A percentile compares a stretch with the other conserved stretches of the same genome.
phyloP scores from a whole-genome alignment of 2,888 invertebrate species.

The Andrena praecox region DNA sequence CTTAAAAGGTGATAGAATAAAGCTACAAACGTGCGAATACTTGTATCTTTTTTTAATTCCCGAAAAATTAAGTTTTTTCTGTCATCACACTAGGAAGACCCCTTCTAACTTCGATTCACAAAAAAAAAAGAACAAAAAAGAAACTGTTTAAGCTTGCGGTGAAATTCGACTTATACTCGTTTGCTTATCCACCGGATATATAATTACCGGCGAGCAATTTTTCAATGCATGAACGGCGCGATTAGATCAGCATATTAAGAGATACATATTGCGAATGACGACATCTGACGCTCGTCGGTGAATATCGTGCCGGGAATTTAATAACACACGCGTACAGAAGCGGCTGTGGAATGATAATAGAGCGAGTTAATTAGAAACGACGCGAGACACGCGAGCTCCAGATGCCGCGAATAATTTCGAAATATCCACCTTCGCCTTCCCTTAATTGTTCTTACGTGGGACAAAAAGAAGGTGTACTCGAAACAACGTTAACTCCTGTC shows the following conservation, averaged over 20 bases:
- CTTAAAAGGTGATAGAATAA: no score
- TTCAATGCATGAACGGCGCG: background rate
- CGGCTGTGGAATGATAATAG: conserved; percentile 73
- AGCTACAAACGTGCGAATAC: no score
- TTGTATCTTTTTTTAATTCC: no score
- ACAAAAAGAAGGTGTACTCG: conserved; percentile 13
- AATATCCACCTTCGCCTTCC: conserved; percentile 32
- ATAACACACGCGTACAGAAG: conserved; percentile 54
- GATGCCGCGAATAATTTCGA: conserved; percentile 72
- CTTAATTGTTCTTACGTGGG: conserved; percentile 2
- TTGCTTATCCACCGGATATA: no score
- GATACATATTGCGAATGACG: background rate
- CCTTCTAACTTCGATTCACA: no score
- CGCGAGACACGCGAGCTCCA: conserved; percentile 78
- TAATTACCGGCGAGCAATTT: background rate
- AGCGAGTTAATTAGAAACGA: conserved; percentile 76
- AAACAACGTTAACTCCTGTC: background rate
- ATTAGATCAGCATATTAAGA: background rate
- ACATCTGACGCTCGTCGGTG: background rate
- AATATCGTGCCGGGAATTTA: conserved; percentile 54
- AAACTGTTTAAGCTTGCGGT: no score
- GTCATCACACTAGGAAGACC: no score
- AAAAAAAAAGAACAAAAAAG: no score
- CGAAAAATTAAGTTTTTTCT: no score
- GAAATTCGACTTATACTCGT: no score